Evolutionary conservation across 2,113 vertebrate species (phyloP).

Genomic region (Coregonus clupeaformis): DNA sequence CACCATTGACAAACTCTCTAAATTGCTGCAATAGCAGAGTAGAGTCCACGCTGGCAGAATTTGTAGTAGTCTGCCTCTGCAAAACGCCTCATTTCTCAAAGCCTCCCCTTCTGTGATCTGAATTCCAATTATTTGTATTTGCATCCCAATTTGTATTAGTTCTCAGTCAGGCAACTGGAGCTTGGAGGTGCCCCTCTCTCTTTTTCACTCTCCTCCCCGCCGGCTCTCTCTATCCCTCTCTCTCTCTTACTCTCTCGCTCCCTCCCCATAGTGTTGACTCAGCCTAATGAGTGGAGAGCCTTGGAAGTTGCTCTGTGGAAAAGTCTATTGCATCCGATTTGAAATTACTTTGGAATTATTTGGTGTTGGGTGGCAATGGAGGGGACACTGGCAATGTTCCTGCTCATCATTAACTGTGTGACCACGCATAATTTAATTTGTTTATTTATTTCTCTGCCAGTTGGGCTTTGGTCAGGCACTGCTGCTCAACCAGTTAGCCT

Average conservation of each 20-base stretch:
- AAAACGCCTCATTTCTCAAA: slow-evolving; percentile 55
- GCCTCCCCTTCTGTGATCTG: slow-evolving; percentile 50
- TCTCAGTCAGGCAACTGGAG: slow-evolving; percentile 12
- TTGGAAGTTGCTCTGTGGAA: too few species aligned
- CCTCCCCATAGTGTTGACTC: not conserved
- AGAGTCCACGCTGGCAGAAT: slow-evolving; percentile 43
- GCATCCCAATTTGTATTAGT: slow-evolving; percentile 39
- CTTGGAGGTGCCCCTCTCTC: not conserved
- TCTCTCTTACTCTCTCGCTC: not conserved
- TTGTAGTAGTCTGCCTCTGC: slow-evolving; percentile 46
- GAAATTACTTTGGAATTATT: too few species aligned
- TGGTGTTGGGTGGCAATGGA: too few species aligned
- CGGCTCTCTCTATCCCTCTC: not conserved
- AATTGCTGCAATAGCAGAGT: slow-evolving; percentile 36
- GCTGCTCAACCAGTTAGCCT: too few species aligned
- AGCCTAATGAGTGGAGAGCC: too few species aligned
- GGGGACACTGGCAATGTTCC: too few species aligned
- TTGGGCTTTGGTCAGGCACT: too few species aligned
- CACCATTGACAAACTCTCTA: slow-evolving; percentile 50
- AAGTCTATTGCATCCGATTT: too few species aligned
- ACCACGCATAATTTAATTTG: too few species aligned
- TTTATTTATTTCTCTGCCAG: too few species aligned
- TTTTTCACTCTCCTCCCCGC: slow-evolving; percentile 1
- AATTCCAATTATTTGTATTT: slow-evolving; percentile 54
- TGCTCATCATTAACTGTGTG: too few species aligned